A percentile compares a stretch with the other conserved stretches of the same genome.
phyloP scores from a whole-genome alignment of 1,140 invertebrate species.

The Copidosoma floridanum region DNA sequence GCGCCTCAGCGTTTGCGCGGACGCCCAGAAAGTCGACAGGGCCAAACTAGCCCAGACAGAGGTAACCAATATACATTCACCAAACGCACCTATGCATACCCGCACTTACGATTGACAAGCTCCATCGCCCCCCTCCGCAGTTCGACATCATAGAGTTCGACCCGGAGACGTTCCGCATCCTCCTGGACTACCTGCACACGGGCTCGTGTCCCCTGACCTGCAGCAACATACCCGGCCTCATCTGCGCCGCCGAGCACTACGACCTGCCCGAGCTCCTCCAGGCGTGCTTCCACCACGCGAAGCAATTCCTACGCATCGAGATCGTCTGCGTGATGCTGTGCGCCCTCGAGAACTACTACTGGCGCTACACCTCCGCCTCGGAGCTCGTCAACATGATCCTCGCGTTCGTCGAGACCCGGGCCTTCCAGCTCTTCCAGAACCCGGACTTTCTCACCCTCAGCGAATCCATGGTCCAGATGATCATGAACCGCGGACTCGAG shows the following conservation, averaged over 20 bases:
- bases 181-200: slow-evolving; percentile 89
- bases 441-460: slow-evolving; percentile 83
- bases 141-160: slow-evolving; percentile 95
- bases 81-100: too few relatives aligned
- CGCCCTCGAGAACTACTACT: slow-evolving; percentile 91
- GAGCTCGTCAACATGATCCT: slow-evolving; percentile 93
- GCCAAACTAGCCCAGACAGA: slow-evolving; percentile 89
- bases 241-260: slow-evolving; percentile 92
- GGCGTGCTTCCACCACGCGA: slow-evolving; percentile 93
- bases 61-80: too few relatives aligned
- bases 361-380: slow-evolving; percentile 90
- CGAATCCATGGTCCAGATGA: slow-evolving; percentile 93
- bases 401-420: slow-evolving; percentile 83
- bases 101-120: too few relatives aligned
- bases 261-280: slow-evolving; percentile 89
- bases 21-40: slow-evolving; percentile 89
- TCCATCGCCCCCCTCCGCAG: too few relatives aligned
- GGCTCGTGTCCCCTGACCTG: slow-evolving; percentile 89
- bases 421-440: slow-evolving; percentile 77
- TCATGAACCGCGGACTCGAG: slow-evolving; percentile 84
- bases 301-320: slow-evolving; percentile 88
- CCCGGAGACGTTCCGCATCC: slow-evolving; percentile 85
- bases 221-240: slow-evolving; percentile 86
- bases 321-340: slow-evolving; percentile 91
- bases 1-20: slow-evolving; percentile 85